These are phyloP conservation scores for Phylloscopus collybita DNA, from an alignment of 2,797 vertebrate species.

Conservation along the genomic window DNA sequence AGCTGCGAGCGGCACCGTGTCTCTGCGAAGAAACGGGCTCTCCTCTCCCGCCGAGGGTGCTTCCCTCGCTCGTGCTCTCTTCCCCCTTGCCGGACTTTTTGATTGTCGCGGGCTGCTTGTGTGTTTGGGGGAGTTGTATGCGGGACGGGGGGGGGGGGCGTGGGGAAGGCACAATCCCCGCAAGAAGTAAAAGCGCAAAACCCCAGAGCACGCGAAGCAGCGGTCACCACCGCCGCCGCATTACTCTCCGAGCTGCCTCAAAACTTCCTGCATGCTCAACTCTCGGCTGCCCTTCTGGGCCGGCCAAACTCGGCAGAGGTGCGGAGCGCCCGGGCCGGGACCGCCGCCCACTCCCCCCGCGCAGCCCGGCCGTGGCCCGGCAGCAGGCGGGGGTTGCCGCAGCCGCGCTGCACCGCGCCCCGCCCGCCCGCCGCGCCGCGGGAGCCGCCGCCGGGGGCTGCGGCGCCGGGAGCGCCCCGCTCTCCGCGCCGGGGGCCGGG, in stretches of 20 bases:
- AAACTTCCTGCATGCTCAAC: conserved; percentile 67
- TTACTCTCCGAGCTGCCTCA: conserved; percentile 22
- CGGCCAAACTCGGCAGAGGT: neutral
- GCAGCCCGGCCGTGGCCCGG: neutral
- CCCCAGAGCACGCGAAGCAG: neutral
- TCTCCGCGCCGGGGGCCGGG: neutral
- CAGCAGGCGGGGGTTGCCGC: neutral
- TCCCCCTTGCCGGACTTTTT: neutral
- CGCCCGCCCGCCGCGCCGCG: neutral
- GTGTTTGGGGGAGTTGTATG: neutral
- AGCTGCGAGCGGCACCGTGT: neutral
- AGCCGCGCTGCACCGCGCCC: neutral
- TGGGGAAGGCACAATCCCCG: neutral
- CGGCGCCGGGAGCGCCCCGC: neutral
- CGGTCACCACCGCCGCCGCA: neutral
- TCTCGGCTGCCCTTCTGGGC: neutral
- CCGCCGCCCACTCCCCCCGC: neutral
- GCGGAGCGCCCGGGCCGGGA: neutral
- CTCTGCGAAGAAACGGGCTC: conserved; percentile 10
- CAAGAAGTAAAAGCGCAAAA: neutral
- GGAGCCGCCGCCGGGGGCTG: neutral
- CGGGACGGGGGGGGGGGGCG: accelerated
- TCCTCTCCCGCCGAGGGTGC: neutral
- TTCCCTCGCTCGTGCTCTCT: neutral
- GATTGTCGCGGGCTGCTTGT: neutral